Base-by-base conservation (phyloP, 2,888 invertebrate species). In the Perizoma flavofasciatum region DNA sequence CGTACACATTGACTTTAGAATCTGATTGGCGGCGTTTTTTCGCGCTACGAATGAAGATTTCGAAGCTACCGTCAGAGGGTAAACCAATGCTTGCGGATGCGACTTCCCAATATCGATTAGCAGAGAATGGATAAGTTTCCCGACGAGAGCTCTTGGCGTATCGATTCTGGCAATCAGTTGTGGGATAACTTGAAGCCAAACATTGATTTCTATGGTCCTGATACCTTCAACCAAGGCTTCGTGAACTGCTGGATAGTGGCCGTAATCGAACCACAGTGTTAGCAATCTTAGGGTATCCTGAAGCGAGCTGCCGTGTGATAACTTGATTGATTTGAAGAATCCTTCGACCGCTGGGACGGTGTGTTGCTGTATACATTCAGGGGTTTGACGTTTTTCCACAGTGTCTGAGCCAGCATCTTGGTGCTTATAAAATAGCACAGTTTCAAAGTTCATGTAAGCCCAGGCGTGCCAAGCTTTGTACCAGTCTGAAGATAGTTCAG, bases 131-230 rank as follows among this genome's bases (percentile, higher is more conserved):
- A 99, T 98, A 46, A 99, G 92, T 64, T 97, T 95, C 0, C 97
- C 97, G 0, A 99, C 98, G 55, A 98, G 88, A 54, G 96, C 95
- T 40, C 98, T 93, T 0, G 97, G 97, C 0, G 98, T 98, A 79
- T 99, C 99, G 64, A 99, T 99, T 54, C 99, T 94, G 0, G 99
- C 99, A 68, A 99, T 99, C 37, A 99, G 92, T 83, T 99, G 99
- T 0, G 99, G 99, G 70, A 99, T 99, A 0, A 99, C 99, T 93
- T 99, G 99, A 7, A 99, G 93, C 99, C 99, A 99, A 4, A 98
- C 99, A 77, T 99, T 98, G 63, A 99, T 98, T 79, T 98, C 98
- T 44, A 99, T 98, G 1, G 96, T 94, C 70, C 97, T 95, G 68
- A 99, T 96, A 0, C 98, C 98, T 72, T 98, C 98, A 0, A 96